Evolutionary conservation across 1,140 invertebrate species (phyloP), one percentile per base, ranked within the genome.

Genomic region (Drosophila insularis): DNA sequence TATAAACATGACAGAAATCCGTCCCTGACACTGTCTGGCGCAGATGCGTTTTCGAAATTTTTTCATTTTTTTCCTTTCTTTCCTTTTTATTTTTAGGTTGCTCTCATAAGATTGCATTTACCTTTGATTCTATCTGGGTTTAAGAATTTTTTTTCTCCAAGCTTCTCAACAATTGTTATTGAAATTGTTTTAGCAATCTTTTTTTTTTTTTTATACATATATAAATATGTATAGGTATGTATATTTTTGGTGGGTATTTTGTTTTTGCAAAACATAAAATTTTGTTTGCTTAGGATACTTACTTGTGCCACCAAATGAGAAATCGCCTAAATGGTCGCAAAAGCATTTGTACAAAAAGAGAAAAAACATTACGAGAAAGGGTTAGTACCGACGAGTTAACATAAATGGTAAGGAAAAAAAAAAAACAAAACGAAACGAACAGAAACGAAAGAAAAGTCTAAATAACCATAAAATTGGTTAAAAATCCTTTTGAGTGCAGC

Each of bases 221-320:
- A 21, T 21, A 50, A 10, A n/a, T n/a, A n/a, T n/a, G n/a, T n/a
- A n/a, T 6, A 23, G 23, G 27, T 6, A 27, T 27, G 27, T 6
- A 27, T 14, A n/a, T 61, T 43, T 61, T 61, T 23, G 19, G 14
- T 61, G 14, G 6, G 7, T 39, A 40, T n/a, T 60, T 19, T 60
- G 55, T 74, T 71, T 77, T 77, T 23, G 74, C 68, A 54, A 78
- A 65, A 56, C 72, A 73, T 86, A 81, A 86, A 82, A 86, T 86
- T 86, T 87, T 82, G 82, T 86, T 82, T 66, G 74, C 81, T 67
- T 54, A 14, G 63, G 58, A 78, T 89, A 97, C 96, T 97, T 96
- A 97, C 96, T 96, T 93, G 95, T 94, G 94, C 96, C 96, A 96
- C 95, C 96, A 95, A 95, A 95, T 93, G 95, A 94, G 87, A 94